Base-by-base conservation (phyloP, 2,888 invertebrate genomes). In the Ochropleura leucogaster region DNA sequence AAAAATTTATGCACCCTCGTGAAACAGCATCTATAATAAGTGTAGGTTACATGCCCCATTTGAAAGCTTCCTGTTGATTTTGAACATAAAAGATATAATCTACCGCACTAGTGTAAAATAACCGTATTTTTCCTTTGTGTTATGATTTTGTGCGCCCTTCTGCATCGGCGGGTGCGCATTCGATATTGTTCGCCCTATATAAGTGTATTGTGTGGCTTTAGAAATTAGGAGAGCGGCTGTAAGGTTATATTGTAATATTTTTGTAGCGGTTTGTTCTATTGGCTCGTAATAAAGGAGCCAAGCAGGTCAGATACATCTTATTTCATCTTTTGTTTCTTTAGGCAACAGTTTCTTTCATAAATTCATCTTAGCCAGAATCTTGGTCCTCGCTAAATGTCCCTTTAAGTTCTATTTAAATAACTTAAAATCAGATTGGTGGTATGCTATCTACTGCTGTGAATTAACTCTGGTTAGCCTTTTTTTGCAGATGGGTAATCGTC, bases 21-120 rank as follows among this genome's bases (percentile, higher is more conserved):
- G 89, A 87, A 90, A 89, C 89, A 92, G 94, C 95, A 93, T 95
- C 95, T 93, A 94, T 94, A 94, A 94, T 95, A 96, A 96, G 96
- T 96, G 94, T 96, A 95, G 96, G 96, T 96, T 96, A 96, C 95
- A 96, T 96, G 96, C 95, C 94, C 95, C 95, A 96, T 96, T 96
- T 95, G 93, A 93, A 95, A 92, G 94, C 93, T 96, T 96, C 96
- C 96, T 96, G 96, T 96, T 96, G 96, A 96, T 95, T 96, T 96
- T 96, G 90, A 94, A 92, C 94, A 95, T 95, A 95, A 96, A 95
- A 94, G 96, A 96, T 96, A 95, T 95, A 95, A 96, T 96, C 96
- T 96, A 96, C 96, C 96, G 91, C 96, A 95, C 89, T 95, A 93
- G 96, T 95, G 96, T 96, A 96, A 96, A 96, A 96, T 96, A 96